These are phyloP conservation scores for Bruchidius siliquastri DNA, from an alignment of 2,888 invertebrate species.

Conservation along the genomic window DNA sequence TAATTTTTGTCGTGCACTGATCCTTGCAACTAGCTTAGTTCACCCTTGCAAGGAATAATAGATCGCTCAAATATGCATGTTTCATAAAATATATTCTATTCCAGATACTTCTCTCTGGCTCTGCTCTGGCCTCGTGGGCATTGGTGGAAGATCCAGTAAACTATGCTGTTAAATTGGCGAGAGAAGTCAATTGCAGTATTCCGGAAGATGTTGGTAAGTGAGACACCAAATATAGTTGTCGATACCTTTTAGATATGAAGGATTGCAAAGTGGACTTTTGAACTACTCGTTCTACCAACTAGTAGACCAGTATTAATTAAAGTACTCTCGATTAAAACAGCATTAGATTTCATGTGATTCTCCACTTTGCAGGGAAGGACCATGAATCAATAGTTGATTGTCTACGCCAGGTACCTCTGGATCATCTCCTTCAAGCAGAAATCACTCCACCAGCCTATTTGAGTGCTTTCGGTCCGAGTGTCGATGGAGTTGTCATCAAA, in stretches of 20 bases:
- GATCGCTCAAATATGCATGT: no score
- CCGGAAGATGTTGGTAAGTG: slow-evolving; percentile 66
- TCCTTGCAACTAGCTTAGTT: no score
- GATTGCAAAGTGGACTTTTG: no score
- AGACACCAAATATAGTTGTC: no score
- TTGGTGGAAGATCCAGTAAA: slow-evolving; percentile 74
- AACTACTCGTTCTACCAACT: no score
- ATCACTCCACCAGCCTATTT: slow-evolving; percentile 77
- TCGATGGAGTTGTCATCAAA: slow-evolving; percentile 93
- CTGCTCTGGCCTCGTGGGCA: slow-evolving; percentile 86
- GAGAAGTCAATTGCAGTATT: slow-evolving; percentile 75
- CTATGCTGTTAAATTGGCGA: slow-evolving; percentile 75
- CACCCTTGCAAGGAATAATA: no score
- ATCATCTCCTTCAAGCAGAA: slow-evolving; percentile 69
- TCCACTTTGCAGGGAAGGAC: slow-evolving; percentile 50
- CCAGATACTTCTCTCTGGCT: slow-evolving; percentile 74
- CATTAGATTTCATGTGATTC: no score
- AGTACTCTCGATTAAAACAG: no score
- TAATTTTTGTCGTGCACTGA: no score
- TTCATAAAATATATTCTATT: neutral
- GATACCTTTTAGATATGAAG: no score
- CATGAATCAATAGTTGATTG: slow-evolving; percentile 84
- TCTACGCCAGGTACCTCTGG: slow-evolving; percentile 68
- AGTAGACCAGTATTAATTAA: no score
- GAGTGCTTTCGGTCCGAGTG: slow-evolving; percentile 87